Evolutionary conservation across 2,113 vertebrate genomes (phyloP).

Genomic region (Nothobranchius kuhntae): DNA sequence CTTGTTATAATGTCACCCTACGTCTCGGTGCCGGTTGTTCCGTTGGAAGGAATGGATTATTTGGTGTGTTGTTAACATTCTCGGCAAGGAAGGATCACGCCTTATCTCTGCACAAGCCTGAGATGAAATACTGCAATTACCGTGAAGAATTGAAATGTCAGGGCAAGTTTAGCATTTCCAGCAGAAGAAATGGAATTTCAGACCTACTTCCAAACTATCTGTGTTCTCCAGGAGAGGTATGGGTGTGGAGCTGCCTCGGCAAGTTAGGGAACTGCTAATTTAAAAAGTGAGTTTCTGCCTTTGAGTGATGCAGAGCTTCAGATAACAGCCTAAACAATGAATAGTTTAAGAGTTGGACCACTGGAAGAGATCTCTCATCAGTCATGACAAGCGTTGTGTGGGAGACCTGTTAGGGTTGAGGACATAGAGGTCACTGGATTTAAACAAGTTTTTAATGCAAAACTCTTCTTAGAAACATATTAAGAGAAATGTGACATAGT

Average conservation of each 20-base stretch:
- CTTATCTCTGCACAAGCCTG: conserved; percentile 45
- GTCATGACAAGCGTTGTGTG: too few species aligned
- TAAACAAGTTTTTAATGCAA: too few species aligned
- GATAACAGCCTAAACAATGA: conserved; percentile 5
- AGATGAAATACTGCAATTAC: conserved; percentile 64
- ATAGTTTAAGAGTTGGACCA: neutral
- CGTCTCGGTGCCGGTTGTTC: conserved; percentile 22
- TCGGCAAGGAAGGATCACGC: conserved; percentile 35
- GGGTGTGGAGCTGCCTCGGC: neutral
- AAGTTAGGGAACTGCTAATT: conserved; percentile 1
- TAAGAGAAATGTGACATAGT: too few species aligned
- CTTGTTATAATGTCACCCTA: conserved; percentile 34
- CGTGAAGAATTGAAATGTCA: conserved; percentile 69
- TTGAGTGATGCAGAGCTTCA: neutral
- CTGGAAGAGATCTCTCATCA: conserved; percentile 14
- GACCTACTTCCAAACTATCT: conserved; percentile 34
- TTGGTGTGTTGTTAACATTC: conserved; percentile 52
- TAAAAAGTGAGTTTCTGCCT: neutral
- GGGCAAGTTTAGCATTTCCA: conserved; percentile 54
- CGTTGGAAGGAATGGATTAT: conserved; percentile 42
- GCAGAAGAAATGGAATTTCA: conserved; percentile 51
- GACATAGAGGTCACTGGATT: too few species aligned
- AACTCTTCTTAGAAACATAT: too few species aligned
- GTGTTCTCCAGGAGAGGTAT: conserved; percentile 6
- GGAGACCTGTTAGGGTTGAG: neutral